Percentiles rank a stretch among this genome's conserved stretches.
Evolutionary conservation across 2,113 vertebrate genomes (phyloP).

Genomic region (Saguinus imperator): DNA sequence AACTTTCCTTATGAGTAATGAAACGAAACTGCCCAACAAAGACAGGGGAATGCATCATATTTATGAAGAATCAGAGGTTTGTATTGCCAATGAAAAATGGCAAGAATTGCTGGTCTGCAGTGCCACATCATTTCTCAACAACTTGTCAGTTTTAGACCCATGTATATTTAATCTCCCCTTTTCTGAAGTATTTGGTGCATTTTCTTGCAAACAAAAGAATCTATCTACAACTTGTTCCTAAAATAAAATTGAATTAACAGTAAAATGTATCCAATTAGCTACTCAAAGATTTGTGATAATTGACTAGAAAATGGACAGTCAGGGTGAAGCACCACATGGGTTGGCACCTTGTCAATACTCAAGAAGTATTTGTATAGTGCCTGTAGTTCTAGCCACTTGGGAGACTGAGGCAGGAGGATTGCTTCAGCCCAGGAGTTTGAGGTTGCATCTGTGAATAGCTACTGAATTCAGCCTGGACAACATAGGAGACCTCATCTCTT

Average conservation of each 20-base stretch:
- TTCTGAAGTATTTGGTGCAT: not conserved
- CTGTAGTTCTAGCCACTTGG: not conserved
- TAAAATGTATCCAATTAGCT: not conserved
- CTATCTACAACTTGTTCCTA: not conserved
- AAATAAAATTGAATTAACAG: slow-evolving; percentile 18
- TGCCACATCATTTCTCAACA: not conserved
- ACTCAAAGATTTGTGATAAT: not conserved
- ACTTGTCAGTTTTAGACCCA: not conserved
- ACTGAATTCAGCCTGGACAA: not conserved
- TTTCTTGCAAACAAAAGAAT: not conserved
- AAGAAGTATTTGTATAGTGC: not conserved
- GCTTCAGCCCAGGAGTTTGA: not conserved
- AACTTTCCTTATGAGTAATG: not conserved
- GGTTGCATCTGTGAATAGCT: not conserved
- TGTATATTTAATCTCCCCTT: not conserved
- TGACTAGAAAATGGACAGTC: not conserved
- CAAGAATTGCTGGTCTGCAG: not conserved
- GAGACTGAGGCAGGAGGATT: not conserved
- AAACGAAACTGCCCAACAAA: not conserved
- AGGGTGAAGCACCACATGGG: not conserved
- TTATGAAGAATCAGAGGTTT: not conserved
- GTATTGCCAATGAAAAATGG: not conserved
- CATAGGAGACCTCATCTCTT: not conserved
- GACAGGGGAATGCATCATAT: not conserved
- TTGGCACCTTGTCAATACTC: not conserved